These are phyloP conservation scores for Cosmia pyralina DNA, from an alignment of 2,888 invertebrate species.

Conservation along the genomic window DNA sequence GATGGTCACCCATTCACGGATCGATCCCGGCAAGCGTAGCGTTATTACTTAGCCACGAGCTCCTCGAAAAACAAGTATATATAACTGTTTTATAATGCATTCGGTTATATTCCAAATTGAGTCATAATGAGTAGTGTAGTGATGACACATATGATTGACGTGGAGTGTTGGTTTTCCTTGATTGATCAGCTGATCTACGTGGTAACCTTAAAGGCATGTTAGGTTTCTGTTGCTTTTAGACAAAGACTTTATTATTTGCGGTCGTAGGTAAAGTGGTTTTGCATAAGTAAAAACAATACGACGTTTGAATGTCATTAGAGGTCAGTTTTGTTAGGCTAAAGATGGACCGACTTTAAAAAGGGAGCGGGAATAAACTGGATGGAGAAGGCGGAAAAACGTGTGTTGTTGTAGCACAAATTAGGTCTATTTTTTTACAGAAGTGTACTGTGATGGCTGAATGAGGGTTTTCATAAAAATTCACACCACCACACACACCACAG, in stretches of 20 bases:
- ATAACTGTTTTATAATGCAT: not conserved
- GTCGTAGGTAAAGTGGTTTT: conserved; percentile 1
- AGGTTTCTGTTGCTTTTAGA: not conserved
- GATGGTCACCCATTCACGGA: too few relatives aligned
- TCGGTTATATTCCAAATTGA: not conserved
- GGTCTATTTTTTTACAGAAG: not conserved
- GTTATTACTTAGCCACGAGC: too few relatives aligned
- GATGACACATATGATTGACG: not conserved
- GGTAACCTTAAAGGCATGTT: not conserved
- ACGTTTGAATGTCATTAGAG: not conserved
- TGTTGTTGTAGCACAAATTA: not conserved
- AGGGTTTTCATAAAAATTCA: too few relatives aligned
- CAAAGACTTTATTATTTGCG: conserved; percentile 14
- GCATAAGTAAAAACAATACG: not conserved
- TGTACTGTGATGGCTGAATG: not conserved
- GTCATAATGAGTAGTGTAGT: not conserved
- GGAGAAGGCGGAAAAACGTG: not conserved
- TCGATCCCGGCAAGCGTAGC: too few relatives aligned
- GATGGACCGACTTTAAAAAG: not conserved
- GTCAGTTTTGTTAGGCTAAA: not conserved
- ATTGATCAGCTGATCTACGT: not conserved
- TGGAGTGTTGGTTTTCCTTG: conserved; percentile 26
- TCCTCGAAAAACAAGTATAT: not conserved
- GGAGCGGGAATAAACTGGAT: not conserved
- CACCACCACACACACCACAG: too few relatives aligned